Conservation (phyloP, 2,113 vertebrate genomes). For the Mola mola region DNA sequence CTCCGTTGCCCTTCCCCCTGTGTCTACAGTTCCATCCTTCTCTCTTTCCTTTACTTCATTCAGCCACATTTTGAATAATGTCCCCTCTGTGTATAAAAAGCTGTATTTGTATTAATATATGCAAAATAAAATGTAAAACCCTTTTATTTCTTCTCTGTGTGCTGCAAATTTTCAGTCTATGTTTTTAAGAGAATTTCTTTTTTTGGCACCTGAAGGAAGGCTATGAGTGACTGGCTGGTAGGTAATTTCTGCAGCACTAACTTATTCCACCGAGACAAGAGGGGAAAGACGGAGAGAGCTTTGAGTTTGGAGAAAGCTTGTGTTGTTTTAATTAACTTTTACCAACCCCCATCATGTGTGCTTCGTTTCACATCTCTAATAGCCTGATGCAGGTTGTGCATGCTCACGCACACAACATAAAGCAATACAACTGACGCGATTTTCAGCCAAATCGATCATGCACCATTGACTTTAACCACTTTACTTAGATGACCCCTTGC, state of each 20-base stretch:
- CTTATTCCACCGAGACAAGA: slow-evolving; percentile 73
- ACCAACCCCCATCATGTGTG: slow-evolving; percentile 63
- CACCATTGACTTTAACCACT: slow-evolving; percentile 59
- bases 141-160: slow-evolving; percentile 19
- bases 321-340: slow-evolving; percentile 79
- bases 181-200: slow-evolving; percentile 51
- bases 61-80: slow-evolving; percentile 57
- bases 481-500: slow-evolving; percentile 55
- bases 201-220: slow-evolving; percentile 72
- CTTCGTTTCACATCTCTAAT: slow-evolving; percentile 45
- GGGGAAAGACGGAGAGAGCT: slow-evolving; percentile 57
- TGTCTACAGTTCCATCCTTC: slow-evolving; percentile 66
- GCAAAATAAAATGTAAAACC: background rate
- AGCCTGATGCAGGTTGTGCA: slow-evolving; percentile 33
- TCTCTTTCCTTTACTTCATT: slow-evolving; percentile 58
- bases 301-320: slow-evolving; percentile 66
- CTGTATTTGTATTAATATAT: background rate
- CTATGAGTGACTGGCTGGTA: slow-evolving; percentile 42
- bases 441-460: slow-evolving; percentile 60
- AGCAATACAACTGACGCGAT: slow-evolving; percentile 51
- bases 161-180: background rate
- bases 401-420: slow-evolving; percentile 28
- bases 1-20: slow-evolving; percentile 78
- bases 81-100: slow-evolving; percentile 16
- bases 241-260: slow-evolving; percentile 71